Conservation (phyloP, 2,113 vertebrate species). For the Lycaon pictus region DNA sequence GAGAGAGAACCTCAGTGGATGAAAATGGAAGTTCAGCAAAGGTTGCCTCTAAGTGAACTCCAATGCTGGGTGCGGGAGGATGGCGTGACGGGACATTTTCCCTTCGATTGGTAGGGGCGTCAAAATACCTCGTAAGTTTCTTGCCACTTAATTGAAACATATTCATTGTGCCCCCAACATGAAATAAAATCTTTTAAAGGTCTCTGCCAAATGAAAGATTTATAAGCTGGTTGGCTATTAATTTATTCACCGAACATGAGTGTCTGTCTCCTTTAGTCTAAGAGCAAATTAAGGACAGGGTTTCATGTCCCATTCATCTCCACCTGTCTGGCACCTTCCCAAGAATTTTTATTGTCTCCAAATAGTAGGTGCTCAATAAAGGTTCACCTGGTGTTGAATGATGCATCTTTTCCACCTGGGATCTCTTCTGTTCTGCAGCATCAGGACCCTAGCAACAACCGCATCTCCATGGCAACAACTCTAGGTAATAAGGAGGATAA, state of each 20-base stretch:
- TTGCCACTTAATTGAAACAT: neutral
- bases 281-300: neutral
- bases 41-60: slow-evolving; percentile 21
- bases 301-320: neutral
- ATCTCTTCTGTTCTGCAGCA: neutral
- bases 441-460: neutral
- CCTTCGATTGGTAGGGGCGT: neutral
- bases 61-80: neutral
- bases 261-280: neutral
- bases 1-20: slow-evolving; percentile 38
- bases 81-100: neutral
- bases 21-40: neutral
- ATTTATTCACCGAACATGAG: neutral
- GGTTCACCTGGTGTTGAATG: neutral
- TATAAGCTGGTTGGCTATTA: neutral
- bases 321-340: neutral
- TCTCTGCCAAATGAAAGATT: neutral
- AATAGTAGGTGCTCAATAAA: neutral
- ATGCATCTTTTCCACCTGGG: neutral
- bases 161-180: neutral
- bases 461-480: neutral
- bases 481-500: neutral
- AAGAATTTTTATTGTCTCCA: neutral
- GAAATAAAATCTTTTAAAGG: slow-evolving; percentile 7
- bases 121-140: neutral